Percentiles rank a stretch among this genome's conserved stretches.
Evolutionary conservation across 2,113 vertebrate species (phyloP).

Genomic region (Pipra filicauda): DNA sequence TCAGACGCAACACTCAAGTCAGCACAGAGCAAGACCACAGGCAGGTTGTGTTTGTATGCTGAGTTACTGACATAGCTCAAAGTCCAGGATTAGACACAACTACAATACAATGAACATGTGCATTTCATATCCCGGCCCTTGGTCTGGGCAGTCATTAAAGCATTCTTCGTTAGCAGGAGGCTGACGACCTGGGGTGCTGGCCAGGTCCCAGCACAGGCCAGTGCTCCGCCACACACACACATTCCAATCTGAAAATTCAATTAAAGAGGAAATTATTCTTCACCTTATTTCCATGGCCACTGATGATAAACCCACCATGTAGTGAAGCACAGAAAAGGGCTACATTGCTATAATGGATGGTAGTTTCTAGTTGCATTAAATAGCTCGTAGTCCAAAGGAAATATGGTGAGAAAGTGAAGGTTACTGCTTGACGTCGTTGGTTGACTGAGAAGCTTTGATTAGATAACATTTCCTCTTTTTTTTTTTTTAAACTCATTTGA

Average conservation of each 20-base stretch:
- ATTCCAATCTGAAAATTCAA: not conserved
- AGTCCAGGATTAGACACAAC: not conserved
- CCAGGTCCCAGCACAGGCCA: rapidly evolving
- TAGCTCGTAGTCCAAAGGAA: not conserved
- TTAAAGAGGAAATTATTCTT: constrained; percentile 21
- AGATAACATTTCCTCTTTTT: not conserved
- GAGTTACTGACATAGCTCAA: not conserved
- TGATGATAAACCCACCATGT: not conserved
- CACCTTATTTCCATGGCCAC: not conserved
- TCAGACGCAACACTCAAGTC: not conserved
- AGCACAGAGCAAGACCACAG: not conserved
- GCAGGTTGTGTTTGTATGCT: rapidly evolving
- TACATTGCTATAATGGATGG: not conserved
- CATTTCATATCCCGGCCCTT: not conserved
- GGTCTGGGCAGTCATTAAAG: not conserved
- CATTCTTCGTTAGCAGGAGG: not conserved
- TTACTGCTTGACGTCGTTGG: not conserved
- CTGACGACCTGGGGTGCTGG: not conserved
- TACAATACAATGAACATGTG: rapidly evolving
- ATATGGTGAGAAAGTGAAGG: not conserved
- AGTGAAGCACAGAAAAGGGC: not conserved
- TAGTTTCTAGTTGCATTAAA: not conserved
- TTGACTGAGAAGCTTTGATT: not conserved
- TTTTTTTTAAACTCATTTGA: not conserved
- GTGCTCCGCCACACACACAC: not conserved